Evolutionary conservation across 2,113 vertebrate genomes (phyloP), one percentile per base, ranked within the genome.

Genomic region (Hippopotamus amphibius): DNA sequence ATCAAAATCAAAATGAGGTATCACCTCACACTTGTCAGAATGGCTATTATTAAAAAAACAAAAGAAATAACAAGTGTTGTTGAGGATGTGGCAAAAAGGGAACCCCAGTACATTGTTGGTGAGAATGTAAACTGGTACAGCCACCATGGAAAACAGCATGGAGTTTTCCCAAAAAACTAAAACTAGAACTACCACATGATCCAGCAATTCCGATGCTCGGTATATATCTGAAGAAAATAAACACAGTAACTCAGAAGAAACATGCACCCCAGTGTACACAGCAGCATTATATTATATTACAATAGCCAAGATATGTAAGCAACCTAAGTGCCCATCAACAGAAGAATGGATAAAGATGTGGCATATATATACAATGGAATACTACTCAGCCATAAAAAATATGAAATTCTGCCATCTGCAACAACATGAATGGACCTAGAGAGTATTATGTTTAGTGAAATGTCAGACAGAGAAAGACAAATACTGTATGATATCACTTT

Each of bases 71-170:
- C 28, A 76, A 77, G 15, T 33, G 74, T 77, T 33, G 46, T 28
- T 77, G 46, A 77, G 16, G 46, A 33, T 33, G 48, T 30, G 74
- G 74, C 50, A 28, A 33, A 50, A 77, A 50, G 19, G 9, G 46
- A 50, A 3, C 46, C 2, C 46, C 30, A 10, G 26, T 48, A 30
- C 15, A 19, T 48, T 2, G 0, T 17, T 19, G 26, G 26, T 19
- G 72, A 6, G 33, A 55, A 79, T 79, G 5, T 37, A 37, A 79
- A 24, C 6, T 55, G 33, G 50, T 79, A 6, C 33, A 55, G 11
- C 12, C 50, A n/a, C 50, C n/a, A 55, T 55, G 50, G 21, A 79
- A 55, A 79, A 79, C 50, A 79, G 76, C n/a, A 55, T 24, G 11
- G 50, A 55, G 50, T 11, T 37, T 37, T 55, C 33, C 4, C 76